These are phyloP conservation scores for Drosophila sordidula DNA, from an alignment of 2,888 invertebrate genomes.

Conservation along the genomic window DNA sequence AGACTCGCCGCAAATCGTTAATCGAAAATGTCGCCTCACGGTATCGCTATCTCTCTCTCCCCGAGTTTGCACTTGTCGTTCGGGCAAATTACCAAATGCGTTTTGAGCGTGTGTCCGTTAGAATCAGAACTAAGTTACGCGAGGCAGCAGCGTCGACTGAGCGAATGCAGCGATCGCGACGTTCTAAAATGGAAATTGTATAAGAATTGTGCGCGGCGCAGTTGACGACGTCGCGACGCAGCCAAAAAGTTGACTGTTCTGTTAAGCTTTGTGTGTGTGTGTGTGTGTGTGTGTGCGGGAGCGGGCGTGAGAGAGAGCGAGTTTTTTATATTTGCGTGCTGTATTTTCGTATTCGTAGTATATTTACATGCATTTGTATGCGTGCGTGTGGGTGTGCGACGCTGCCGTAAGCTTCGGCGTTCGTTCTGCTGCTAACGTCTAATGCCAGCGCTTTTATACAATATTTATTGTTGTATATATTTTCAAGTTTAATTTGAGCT, in stretches of 20 bases:
- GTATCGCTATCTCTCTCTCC: not conserved
- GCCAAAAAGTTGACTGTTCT: constrained; percentile 38
- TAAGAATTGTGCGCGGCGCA: constrained; percentile 42
- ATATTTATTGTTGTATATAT: constrained; percentile 23
- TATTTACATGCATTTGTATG: constrained; percentile 2
- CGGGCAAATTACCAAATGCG: constrained; percentile 49
- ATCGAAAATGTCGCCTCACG: constrained; percentile 28
- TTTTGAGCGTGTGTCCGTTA: constrained; percentile 57
- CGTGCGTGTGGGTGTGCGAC: constrained; percentile 44
- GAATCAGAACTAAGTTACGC: constrained; percentile 57
- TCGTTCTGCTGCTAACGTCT: constrained; percentile 37
- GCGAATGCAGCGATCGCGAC: constrained; percentile 40
- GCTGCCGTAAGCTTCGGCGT: constrained; percentile 33
- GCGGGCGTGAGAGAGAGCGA: constrained; percentile 5
- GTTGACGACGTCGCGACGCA: constrained; percentile 20
- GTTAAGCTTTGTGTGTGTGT: constrained; percentile 23
- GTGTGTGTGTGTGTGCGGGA: constrained; percentile 4
- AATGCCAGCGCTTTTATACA: constrained; percentile 43
- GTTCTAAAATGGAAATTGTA: constrained; percentile 57
- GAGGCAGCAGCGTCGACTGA: constrained; percentile 48
- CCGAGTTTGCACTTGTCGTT: constrained; percentile 47
- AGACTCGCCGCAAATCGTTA: constrained; percentile 29
- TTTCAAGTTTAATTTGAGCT: constrained; percentile 70
- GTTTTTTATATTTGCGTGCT: constrained; percentile 42
- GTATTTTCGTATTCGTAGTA: constrained; percentile 3